Base-by-base conservation (phyloP, 2,888 invertebrate species). In the Phymatocera aterrima region DNA sequence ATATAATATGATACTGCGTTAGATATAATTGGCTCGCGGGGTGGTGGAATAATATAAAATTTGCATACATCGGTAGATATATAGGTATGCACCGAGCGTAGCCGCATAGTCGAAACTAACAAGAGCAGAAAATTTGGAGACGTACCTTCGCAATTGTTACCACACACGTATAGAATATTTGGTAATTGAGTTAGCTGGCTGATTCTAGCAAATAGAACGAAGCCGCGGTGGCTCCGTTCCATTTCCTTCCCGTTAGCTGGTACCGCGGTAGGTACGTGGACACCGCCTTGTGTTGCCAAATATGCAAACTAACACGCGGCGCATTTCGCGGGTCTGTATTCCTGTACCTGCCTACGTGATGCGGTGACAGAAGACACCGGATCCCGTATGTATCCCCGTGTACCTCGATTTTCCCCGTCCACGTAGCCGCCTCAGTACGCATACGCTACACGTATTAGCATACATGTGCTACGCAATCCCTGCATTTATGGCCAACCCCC, bases 281-380 rank as follows among this genome's bases (percentile, higher is more conserved):
- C 61, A 37, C n/a, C 61, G n/a, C 61, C 12, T n/a, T n/a, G n/a
- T 28, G 40, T 68, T 43, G 68, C 68, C 68, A 68, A 68, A 68
- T 28, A 46, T 68, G 68, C 68, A 68, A 68, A 68, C 46, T 24
- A 68, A 43, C 68, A 40, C 43, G 68, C 15, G 43, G 24, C n/a
- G n/a, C 24, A 46, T 12, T 28, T 24, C 28, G 12, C 12, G 5
- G 24, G 15, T 68, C n/a, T n/a, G n/a, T n/a, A n/a, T n/a, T n/a
- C n/a, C n/a, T n/a, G n/a, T n/a, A n/a, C n/a, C n/a, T n/a, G n/a
- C n/a, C n/a, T n/a, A 43, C 68, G 46, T 68, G 68, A 65, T 68
- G 24, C 46, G 46, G 64, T 68, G 46, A 68, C 68, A 24, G 5
- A 21, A 24, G 65, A 43, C 65, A 34, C 65, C 18, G 40, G 4